A percentile compares a stretch with the other conserved stretches of the same genome.
These are phyloP conservation scores for Orientallactaga bullata DNA, from an alignment of 2,113 vertebrate species.

Conservation along the genomic window DNA sequence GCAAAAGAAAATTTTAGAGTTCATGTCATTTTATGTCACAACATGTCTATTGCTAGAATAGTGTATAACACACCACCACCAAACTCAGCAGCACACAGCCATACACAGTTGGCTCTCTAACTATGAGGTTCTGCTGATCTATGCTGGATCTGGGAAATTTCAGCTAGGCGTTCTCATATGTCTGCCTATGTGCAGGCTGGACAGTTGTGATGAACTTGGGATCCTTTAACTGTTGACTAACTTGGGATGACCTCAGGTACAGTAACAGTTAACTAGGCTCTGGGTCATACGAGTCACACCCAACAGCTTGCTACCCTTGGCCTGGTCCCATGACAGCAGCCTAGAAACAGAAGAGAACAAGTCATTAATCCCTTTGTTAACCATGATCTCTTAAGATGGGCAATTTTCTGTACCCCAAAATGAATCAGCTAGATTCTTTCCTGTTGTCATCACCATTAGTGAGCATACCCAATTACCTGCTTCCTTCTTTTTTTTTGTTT, in stretches of 20 bases:
- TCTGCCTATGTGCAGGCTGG: background rate
- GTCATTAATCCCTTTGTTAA: background rate
- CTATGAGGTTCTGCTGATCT: background rate
- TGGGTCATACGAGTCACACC: background rate
- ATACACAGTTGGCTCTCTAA: background rate
- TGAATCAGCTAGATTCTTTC: background rate
- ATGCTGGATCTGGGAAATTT: background rate
- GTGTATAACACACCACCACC: background rate
- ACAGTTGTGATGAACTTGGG: background rate
- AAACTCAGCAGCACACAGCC: background rate
- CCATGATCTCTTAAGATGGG: background rate
- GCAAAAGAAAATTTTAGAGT: background rate
- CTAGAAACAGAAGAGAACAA: background rate
- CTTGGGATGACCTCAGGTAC: background rate
- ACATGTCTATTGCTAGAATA: background rate
- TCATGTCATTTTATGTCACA: background rate
- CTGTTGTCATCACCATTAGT: background rate
- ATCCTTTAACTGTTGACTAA: conserved; percentile 4
- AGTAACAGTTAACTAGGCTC: background rate
- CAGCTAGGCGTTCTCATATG: background rate
- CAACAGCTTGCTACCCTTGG: background rate
- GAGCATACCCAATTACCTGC: background rate
- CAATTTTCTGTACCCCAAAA: background rate
- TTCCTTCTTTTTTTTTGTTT: too few relatives aligned
- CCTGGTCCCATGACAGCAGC: background rate